A percentile compares a stretch with the other conserved stretches of the same genome.
These are phyloP conservation scores for Drosophila barbarae DNA, from an alignment of 2,888 invertebrate species.

Conservation along the genomic window DNA sequence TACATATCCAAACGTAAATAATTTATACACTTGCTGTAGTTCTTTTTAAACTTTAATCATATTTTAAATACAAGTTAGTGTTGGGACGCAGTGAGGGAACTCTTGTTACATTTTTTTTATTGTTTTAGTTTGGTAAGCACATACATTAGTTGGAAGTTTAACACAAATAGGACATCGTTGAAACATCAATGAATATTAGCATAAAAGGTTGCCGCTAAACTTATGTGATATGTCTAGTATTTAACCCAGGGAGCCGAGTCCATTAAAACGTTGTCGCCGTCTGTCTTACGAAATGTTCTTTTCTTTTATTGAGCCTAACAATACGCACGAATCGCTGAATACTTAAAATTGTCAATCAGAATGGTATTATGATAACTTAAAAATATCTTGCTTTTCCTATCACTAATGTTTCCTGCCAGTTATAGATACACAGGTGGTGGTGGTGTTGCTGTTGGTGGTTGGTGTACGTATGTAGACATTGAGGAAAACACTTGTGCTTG, in stretches of 20 bases:
- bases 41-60: slow-evolving; percentile 15
- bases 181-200: slow-evolving; percentile 8
- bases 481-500: slow-evolving; percentile 37
- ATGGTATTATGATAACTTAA: slow-evolving; percentile 31
- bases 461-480: slow-evolving; percentile 17
- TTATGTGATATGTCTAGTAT: slow-evolving; percentile 14
- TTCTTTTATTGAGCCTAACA: slow-evolving; percentile 37
- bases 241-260: slow-evolving; percentile 6
- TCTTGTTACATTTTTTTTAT: slow-evolving; percentile 11
- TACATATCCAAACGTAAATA: too few relatives aligned
- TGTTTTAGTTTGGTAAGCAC: slow-evolving; percentile 17
- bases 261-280: slow-evolving; percentile 19
- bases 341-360: slow-evolving; percentile 40
- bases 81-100: slow-evolving; percentile 15
- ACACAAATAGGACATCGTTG: slow-evolving; percentile 9
- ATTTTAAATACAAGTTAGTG: slow-evolving; percentile 14
- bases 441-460: slow-evolving; percentile 12
- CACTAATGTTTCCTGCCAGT: slow-evolving; percentile 37
- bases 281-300: slow-evolving; percentile 29
- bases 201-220: slow-evolving; percentile 3
- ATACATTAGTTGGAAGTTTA: slow-evolving; percentile 2
- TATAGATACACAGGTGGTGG: slow-evolving; percentile 10
- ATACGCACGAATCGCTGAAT: slow-evolving; percentile 37
- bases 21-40: neutral
- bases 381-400: slow-evolving; percentile 40